Percentiles rank a stretch among this genome's conserved stretches.
These are phyloP conservation scores for Luscinia luscinia DNA, from an alignment of 2,797 vertebrate genomes.

Conservation along the genomic window DNA sequence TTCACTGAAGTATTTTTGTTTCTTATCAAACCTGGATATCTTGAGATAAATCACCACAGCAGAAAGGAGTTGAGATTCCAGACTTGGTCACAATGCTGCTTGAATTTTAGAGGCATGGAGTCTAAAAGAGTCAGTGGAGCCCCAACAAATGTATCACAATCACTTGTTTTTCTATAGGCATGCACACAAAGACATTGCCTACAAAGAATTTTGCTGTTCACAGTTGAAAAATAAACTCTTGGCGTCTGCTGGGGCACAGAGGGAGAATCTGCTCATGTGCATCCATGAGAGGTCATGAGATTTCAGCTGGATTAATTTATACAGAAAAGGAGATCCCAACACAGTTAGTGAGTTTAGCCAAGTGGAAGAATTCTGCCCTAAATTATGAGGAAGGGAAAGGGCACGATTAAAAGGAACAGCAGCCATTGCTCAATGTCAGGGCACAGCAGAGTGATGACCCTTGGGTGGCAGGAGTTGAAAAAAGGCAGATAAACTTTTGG, in stretches of 20 bases:
- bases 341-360: conserved; percentile 71
- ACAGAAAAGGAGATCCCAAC: conserved; percentile 38
- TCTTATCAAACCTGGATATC: background rate
- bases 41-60: background rate
- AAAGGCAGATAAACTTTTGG: conserved; percentile 41
- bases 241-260: background rate
- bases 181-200: background rate
- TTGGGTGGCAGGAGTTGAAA: conserved; percentile 8
- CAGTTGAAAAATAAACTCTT: background rate
- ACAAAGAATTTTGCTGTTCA: background rate
- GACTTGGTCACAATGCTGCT: background rate
- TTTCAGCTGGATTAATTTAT: conserved; percentile 38
- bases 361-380: conserved; percentile 50
- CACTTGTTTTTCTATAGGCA: background rate
- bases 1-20: background rate
- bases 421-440: conserved; percentile 66
- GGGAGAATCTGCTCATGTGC: background rate
- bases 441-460: conserved; percentile 27
- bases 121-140: background rate
- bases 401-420: conserved; percentile 42
- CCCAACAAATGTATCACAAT: background rate
- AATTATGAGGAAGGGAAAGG: conserved; percentile 36
- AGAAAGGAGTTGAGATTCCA: background rate
- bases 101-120: background rate
- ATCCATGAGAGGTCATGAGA: background rate